Evolutionary conservation across 2,797 vertebrate species (phyloP), one percentile per base, ranked within the genome.

Genomic region (Rhynchonycteris naso): DNA sequence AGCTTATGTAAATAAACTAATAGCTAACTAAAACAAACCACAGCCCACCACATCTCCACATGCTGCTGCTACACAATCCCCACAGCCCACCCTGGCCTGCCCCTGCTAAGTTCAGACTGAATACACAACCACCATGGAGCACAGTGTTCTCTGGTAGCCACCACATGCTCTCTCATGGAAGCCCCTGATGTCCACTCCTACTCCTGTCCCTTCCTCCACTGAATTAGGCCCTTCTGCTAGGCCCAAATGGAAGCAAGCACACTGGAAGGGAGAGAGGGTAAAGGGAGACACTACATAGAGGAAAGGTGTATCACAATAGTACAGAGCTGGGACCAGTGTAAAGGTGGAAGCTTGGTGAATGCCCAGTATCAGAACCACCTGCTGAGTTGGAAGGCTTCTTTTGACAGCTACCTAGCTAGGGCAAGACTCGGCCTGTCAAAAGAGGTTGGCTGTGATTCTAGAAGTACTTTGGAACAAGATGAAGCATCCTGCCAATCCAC

Each of bases 11-110:
- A 90, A 88, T 74, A 54, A 90, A 88, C 13, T 43, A 68, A 30
- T 5, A 43, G 69, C 28, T 33, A 69, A 52, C 47, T 7, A 28
- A 54, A 66, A 81, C n/a, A 65, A 66, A 79, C 8, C 16, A 16
- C 43, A 65, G 63, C 24, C 35, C 3, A 21, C 28, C 7, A 11
- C 19, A 19, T 35, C 30, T 81, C n/a, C 52, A 54, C 1, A 3
- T 15, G 69, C 26, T 22, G 21, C 84, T 4, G 26, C 58, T 11
- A 7, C 16, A 11, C 0, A 22, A 7, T 30, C n/a, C 30, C 19
- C 0, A 2, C 10, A 58, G 18, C 38, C 33, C 21, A 30, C 9
- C 35, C 2, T 1, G 8, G n/a, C 11, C 18, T 24, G 35, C 1
- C 3, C 2, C 11, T 56, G 76, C 52, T 28, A 16, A n/a, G 18